Percentiles rank a stretch among this genome's conserved stretches.
These are phyloP conservation scores for Macrophya annulata DNA, from an alignment of 2,888 invertebrate genomes.

Conservation along the genomic window DNA sequence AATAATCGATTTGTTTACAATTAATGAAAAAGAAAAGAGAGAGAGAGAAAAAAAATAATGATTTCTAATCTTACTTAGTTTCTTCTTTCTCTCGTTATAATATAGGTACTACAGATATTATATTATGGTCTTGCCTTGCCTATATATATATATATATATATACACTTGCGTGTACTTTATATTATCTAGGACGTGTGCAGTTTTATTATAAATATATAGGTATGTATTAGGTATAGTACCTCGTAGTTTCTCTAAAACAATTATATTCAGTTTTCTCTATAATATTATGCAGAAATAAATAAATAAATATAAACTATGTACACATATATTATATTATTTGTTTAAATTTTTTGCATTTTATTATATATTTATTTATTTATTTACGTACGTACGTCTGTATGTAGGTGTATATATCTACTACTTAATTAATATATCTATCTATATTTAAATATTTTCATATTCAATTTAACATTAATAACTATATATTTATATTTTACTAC, in stretches of 20 bases:
- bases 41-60: background rate
- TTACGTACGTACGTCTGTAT: too few species aligned
- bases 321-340: background rate
- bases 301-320: background rate
- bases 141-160: too few species aligned
- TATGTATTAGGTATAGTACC: background rate
- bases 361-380: background rate
- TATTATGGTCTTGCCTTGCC: too few species aligned
- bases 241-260: background rate
- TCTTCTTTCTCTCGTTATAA: too few species aligned
- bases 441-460: too few species aligned
- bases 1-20: background rate
- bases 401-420: too few species aligned
- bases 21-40: background rate
- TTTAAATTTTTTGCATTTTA: background rate
- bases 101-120: too few species aligned
- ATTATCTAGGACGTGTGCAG: too few species aligned
- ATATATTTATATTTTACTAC: too few species aligned
- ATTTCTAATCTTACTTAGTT: background rate
- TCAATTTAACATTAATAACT: too few species aligned
- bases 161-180: too few species aligned
- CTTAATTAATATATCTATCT: too few species aligned
- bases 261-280: constrained; percentile 1
- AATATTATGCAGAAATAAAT: background rate
- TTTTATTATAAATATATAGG: background rate